phyloP scores from a whole-genome alignment of 1,140 invertebrate species.

The Oedothorax gibbosus region DNA sequence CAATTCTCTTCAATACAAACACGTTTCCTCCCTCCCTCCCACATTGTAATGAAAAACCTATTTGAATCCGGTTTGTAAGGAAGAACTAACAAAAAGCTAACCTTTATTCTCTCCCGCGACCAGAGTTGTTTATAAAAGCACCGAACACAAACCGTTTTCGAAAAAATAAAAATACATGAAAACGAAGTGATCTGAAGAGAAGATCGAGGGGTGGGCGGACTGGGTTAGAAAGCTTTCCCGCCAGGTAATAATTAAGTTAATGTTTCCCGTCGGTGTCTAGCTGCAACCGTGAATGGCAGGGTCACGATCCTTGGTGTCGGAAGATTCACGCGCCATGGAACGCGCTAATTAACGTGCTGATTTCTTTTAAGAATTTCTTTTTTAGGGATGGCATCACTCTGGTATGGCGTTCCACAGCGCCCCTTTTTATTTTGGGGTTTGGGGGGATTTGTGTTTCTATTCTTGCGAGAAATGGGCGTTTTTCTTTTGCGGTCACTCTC shows the following conservation, averaged over 20 bases:
- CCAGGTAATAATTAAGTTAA: constrained; percentile 61
- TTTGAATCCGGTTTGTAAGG: constrained; percentile 11
- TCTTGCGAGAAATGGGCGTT: constrained; percentile 17
- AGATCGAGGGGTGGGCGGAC: constrained; percentile 1
- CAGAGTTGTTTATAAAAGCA: constrained; percentile 24
- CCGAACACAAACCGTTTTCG: background rate
- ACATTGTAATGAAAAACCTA: constrained; percentile 25
- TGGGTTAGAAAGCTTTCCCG: background rate
- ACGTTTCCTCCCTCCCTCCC: constrained; percentile 17
- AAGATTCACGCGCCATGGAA: constrained; percentile 47
- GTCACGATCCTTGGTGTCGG: constrained; percentile 56
- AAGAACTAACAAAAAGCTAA: no score
- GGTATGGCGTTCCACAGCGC: background rate
- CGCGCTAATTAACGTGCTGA: constrained; percentile 52
- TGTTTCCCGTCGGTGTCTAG: constrained; percentile 53
- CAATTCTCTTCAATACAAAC: background rate
- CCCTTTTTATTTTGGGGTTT: constrained; percentile 1
- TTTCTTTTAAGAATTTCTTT: constrained; percentile 29
- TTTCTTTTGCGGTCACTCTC: background rate
- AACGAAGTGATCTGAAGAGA: background rate
- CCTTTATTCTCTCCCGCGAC: no score
- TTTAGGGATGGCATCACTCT: constrained; percentile 1
- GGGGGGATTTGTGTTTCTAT: constrained; percentile 18
- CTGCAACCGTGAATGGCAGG: constrained; percentile 57
- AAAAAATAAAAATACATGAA: no score